Percentiles rank a stretch among this genome's conserved stretches.
Conservation (phyloP, 2,113 vertebrate species). For the Raphicerus campestris region DNA sequence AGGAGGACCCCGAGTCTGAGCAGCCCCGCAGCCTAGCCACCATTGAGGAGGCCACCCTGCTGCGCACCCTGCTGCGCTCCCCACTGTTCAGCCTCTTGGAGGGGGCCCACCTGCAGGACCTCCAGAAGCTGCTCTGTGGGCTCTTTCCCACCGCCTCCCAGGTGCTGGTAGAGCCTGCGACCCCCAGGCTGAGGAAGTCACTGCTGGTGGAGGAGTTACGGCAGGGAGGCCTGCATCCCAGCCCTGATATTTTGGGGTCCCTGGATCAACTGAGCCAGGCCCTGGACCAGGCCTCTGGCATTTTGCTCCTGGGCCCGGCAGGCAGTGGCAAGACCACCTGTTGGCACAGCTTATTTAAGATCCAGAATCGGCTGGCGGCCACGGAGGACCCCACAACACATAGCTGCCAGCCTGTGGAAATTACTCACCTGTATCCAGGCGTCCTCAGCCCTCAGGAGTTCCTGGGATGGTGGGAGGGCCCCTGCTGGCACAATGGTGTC, state of each 20-base stretch:
- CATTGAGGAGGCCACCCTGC: conserved; percentile 80
- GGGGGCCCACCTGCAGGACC: conserved; percentile 62
- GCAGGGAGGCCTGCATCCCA: conserved; percentile 70
- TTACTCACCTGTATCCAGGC: conserved; percentile 84
- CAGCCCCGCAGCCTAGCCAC: not conserved
- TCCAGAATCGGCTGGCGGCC: conserved; percentile 77
- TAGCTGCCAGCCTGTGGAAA: conserved; percentile 74
- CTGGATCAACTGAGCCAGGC: conserved; percentile 82
- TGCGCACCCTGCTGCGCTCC: conserved; percentile 80
- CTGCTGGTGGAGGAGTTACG: conserved; percentile 78
- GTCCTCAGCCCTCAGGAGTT: conserved; percentile 82
- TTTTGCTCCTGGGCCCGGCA: conserved; percentile 85
- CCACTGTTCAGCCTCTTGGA: conserved; percentile 61
- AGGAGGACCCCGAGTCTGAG: not conserved
- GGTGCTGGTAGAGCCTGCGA: conserved; percentile 49
- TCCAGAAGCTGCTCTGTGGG: conserved; percentile 78
- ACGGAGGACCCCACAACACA: not conserved
- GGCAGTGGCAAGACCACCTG: conserved; percentile 89
- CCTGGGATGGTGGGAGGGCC: conserved; percentile 76
- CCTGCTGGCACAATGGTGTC: conserved; percentile 80
- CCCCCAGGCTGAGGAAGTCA: conserved; percentile 54
- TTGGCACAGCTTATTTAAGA: conserved; percentile 81
- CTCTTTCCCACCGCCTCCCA: conserved; percentile 78
- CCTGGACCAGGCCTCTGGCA: conserved; percentile 71
- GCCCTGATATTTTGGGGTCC: conserved; percentile 65